These are phyloP conservation scores for Catostylus mosaicus DNA, from an alignment of 30 jellyfish, hydroid and myxozoan species.

Conservation along the genomic window DNA sequence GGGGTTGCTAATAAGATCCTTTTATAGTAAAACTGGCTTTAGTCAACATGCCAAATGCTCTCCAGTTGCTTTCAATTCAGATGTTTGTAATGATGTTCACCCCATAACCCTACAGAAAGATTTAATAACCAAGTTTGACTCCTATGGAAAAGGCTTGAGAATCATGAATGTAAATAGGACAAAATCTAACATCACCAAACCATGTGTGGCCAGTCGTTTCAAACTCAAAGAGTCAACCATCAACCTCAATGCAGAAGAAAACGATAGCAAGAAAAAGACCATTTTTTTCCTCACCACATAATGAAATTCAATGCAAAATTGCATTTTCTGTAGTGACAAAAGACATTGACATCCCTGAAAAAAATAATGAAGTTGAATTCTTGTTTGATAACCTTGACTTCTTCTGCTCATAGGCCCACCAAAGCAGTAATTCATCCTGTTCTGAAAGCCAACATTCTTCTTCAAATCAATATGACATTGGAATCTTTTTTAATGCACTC, in stretches of 20 bases:
- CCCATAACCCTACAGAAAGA: neutral
- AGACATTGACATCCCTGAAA: neutral
- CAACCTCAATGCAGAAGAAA: neutral
- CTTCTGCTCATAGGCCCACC: neutral
- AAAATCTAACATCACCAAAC: neutral
- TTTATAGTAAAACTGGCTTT: neutral
- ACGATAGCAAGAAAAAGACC: neutral
- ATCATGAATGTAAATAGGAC: neutral
- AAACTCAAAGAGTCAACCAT: neutral
- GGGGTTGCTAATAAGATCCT: constrained; percentile 4
- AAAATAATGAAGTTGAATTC: no score
- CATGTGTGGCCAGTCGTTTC: neutral
- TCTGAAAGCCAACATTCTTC: neutral
- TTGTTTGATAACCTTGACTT: neutral
- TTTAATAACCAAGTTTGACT: neutral
- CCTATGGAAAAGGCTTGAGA: neutral
- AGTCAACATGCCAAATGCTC: no score
- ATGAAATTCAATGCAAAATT: neutral
- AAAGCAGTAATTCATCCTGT: neutral
- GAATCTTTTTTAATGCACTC: neutral
- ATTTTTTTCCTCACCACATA: neutral
- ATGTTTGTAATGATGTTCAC: neutral
- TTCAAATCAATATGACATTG: neutral
- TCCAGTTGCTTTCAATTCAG: neutral
- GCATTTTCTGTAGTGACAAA: neutral